phyloP scores from a whole-genome alignment of 1,140 invertebrate genomes.

The Conus ventricosus region DNA sequence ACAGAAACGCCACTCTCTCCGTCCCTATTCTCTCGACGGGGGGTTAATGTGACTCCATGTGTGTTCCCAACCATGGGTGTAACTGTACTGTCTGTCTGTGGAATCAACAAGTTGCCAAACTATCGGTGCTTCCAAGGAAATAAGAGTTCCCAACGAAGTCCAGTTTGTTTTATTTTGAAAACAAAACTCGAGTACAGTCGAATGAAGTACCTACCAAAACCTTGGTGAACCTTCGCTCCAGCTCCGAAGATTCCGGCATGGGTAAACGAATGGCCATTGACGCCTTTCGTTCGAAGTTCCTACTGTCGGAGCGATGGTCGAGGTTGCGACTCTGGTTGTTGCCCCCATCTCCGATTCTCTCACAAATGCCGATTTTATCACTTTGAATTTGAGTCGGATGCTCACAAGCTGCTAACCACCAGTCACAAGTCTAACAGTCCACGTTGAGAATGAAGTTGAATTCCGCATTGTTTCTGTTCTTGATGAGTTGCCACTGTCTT shows the following conservation, averaged over 20 bases:
- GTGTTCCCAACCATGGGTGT: no score
- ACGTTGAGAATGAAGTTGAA: slow-evolving; percentile 37
- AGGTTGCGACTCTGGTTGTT: slow-evolving; percentile 62
- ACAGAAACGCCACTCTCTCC: no score
- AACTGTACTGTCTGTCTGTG: no score
- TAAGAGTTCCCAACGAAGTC: no score
- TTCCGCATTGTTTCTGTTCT: slow-evolving; percentile 41
- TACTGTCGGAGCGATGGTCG: slow-evolving; percentile 51
- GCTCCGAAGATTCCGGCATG: slow-evolving; percentile 90
- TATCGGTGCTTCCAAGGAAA: no score
- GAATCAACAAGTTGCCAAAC: no score
- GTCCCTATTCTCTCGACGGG: no score
- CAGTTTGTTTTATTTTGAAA: no score
- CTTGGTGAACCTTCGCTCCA: slow-evolving; percentile 94
- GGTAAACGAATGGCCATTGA: slow-evolving; percentile 77
- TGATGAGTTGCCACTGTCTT: slow-evolving; percentile 39
- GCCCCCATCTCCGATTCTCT: slow-evolving; percentile 52
- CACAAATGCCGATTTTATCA: slow-evolving; percentile 38
- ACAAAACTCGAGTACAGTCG: no score
- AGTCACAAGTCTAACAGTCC: slow-evolving; percentile 28
- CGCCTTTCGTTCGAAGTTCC: slow-evolving; percentile 60
- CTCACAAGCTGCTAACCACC: background rate
- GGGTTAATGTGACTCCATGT: no score
- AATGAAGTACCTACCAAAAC: slow-evolving; percentile 86
- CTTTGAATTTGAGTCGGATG: slow-evolving; percentile 19